phyloP scores from a whole-genome alignment of 1,140 invertebrate genomes.

The Mercenaria mercenaria region DNA sequence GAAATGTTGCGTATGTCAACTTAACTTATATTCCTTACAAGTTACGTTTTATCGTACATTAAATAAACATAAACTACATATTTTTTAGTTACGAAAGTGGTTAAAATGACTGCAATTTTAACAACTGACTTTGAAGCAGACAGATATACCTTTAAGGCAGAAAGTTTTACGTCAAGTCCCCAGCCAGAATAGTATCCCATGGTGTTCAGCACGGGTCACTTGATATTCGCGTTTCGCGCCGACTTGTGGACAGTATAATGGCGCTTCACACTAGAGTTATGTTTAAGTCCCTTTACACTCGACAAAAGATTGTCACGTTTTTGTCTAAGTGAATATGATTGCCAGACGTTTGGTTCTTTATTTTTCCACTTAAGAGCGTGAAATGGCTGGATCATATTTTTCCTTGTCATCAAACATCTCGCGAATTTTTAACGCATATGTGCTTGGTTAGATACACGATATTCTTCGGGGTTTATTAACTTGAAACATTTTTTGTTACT shows the following conservation, averaged over 20 bases:
- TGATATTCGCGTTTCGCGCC: background rate
- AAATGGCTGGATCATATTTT: background rate
- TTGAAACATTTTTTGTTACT: too few species aligned
- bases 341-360: constrained; percentile 25
- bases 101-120: background rate
- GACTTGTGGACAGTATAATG: background rate
- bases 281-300: background rate
- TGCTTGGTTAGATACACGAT: background rate
- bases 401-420: background rate
- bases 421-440: background rate
- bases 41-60: too few species aligned
- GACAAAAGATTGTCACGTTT: constrained; percentile 49
- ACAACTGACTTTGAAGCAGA: constrained; percentile 11
- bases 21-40: too few species aligned
- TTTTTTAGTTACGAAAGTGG: too few species aligned
- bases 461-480: too few species aligned
- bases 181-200: background rate
- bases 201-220: background rate
- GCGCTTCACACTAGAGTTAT: constrained; percentile 15
- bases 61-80: too few species aligned
- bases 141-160: background rate
- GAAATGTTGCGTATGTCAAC: too few species aligned
- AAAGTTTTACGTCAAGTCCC: background rate
- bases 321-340: constrained; percentile 25
- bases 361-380: background rate